These are phyloP conservation scores for Apotomis capreana DNA, from an alignment of 2,888 invertebrate genomes.

Conservation along the genomic window DNA sequence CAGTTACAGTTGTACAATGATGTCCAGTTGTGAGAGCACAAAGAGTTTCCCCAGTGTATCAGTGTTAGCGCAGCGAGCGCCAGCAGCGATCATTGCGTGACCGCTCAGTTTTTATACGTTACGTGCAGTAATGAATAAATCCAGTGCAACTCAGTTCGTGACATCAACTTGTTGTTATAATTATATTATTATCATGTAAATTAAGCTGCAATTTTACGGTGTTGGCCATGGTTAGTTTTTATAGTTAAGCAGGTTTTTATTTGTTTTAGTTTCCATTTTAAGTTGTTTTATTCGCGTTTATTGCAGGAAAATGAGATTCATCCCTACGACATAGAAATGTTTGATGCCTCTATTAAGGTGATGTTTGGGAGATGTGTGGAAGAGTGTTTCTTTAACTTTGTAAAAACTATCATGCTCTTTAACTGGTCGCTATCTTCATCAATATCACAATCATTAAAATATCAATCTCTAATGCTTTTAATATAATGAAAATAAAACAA, in stretches of 20 bases:
- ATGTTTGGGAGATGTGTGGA: slow-evolving; percentile 59
- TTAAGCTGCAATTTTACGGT: slow-evolving; percentile 8
- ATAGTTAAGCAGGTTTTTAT: background rate
- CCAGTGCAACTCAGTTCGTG: slow-evolving; percentile 31
- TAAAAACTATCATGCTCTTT: slow-evolving; percentile 33
- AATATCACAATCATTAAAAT: slow-evolving; percentile 1
- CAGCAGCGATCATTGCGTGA: slow-evolving; percentile 59
- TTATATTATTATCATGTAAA: slow-evolving; percentile 24
- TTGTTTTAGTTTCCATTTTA: slow-evolving; percentile 2
- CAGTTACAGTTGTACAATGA: slow-evolving; percentile 37
- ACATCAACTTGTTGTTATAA: slow-evolving; percentile 18
- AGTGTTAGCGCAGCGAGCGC: slow-evolving; percentile 61
- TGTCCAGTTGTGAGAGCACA: slow-evolving; percentile 44
- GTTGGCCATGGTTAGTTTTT: slow-evolving; percentile 25
- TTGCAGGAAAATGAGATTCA: slow-evolving; percentile 77
- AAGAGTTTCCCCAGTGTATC: slow-evolving; percentile 52
- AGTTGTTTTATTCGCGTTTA: slow-evolving; percentile 47
- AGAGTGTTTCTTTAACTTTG: slow-evolving; percentile 52
- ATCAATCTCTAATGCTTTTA: background rate
- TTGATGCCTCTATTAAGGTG: slow-evolving; percentile 81
- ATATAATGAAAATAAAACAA: background rate
- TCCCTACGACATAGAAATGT: slow-evolving; percentile 74
- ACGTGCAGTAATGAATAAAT: slow-evolving; percentile 28
- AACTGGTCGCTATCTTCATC: slow-evolving; percentile 29
- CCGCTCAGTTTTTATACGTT: slow-evolving; percentile 49